phyloP scores from a whole-genome alignment of 2,113 vertebrate species.

The Pao palembangensis region DNA sequence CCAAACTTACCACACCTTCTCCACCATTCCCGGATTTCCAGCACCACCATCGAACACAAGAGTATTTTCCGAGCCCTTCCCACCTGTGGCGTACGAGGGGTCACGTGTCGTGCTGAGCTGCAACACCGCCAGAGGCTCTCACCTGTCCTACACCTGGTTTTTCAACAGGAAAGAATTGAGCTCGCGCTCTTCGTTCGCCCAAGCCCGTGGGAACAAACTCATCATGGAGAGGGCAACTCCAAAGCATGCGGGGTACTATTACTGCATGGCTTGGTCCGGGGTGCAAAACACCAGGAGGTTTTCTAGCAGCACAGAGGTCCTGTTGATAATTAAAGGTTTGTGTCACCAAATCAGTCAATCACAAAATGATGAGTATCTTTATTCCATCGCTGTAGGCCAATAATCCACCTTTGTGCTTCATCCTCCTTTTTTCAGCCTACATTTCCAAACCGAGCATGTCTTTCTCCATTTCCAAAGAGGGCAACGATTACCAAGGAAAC shows the following conservation, averaged over 20 bases:
- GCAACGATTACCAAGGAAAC: conserved; percentile 43
- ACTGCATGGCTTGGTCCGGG: conserved; percentile 49
- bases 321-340: conserved; percentile 71
- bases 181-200: conserved; percentile 11
- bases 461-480: conserved; percentile 53
- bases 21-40: conserved; percentile 19
- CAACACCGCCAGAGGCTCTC: conserved; percentile 49
- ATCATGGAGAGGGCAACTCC: conserved; percentile 41
- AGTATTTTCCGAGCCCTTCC: conserved; percentile 59
- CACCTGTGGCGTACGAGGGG: conserved; percentile 59
- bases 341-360: too few species aligned
- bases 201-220: conserved; percentile 46
- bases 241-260: conserved; percentile 52
- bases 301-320: conserved; percentile 61
- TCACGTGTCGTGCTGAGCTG: conserved; percentile 62
- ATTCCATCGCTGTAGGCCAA: too few species aligned
- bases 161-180: conserved; percentile 55
- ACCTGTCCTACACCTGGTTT: conserved; percentile 72
- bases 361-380: too few species aligned
- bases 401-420: background rate
- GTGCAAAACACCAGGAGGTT: conserved; percentile 21
- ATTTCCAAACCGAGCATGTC: conserved; percentile 65
- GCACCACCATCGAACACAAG: conserved; percentile 56
- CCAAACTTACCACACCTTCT: background rate
- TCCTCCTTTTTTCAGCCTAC: conserved; percentile 51